Evolutionary conservation across 2,888 invertebrate genomes (phyloP).

Genomic region (Aphidoletes aphidimyza): DNA sequence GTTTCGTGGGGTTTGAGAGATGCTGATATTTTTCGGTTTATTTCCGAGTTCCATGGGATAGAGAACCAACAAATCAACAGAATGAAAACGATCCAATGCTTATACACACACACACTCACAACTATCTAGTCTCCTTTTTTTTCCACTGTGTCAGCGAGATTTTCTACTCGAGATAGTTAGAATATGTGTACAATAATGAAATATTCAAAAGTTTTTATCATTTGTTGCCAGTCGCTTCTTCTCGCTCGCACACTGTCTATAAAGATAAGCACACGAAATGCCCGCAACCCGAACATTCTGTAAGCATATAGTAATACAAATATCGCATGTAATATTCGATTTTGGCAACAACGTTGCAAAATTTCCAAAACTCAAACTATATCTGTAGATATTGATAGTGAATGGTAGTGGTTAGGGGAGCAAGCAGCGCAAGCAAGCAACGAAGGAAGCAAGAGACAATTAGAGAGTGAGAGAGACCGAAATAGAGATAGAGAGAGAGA

Average conservation of each 20-base stretch:
- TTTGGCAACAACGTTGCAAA: constrained; percentile 36
- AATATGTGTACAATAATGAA: constrained; percentile 34
- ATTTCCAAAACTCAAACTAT: neutral
- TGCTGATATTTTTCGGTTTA: too few species aligned
- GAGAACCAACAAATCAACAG: too few species aligned
- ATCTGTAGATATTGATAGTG: neutral
- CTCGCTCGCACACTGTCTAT: neutral
- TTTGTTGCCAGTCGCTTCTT: constrained; percentile 5
- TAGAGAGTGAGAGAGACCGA: too few species aligned
- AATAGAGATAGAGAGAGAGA: too few species aligned
- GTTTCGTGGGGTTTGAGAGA: neutral
- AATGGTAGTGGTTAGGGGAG: too few species aligned
- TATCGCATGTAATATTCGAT: constrained; percentile 30
- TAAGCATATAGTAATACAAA: too few species aligned
- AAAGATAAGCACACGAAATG: constrained; percentile 6
- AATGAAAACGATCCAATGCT: too few species aligned
- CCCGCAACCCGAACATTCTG: neutral
- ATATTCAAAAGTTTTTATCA: constrained; percentile 51
- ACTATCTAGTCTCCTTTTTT: too few species aligned
- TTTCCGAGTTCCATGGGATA: too few species aligned
- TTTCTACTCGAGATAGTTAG: constrained; percentile 34
- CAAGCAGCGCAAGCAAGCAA: neutral
- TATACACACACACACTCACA: too few species aligned
- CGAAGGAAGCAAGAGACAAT: too few species aligned
- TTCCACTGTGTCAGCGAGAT: constrained; percentile 30